Conservation (phyloP, 2,888 invertebrate genomes). For the Norana najaformis region DNA sequence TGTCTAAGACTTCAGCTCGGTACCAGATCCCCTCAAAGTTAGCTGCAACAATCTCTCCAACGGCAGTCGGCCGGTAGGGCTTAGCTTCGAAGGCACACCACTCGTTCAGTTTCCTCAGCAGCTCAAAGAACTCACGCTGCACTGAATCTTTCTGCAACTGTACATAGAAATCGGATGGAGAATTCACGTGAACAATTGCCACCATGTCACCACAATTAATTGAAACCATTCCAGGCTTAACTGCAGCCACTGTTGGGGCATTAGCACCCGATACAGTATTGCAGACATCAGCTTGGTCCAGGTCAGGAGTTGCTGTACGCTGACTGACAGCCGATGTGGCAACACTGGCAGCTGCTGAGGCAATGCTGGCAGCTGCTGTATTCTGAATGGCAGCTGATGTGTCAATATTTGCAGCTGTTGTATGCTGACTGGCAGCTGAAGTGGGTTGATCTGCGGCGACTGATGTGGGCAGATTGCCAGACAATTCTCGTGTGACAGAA, state of each 20-base stretch:
- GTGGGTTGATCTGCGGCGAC: too few relatives aligned
- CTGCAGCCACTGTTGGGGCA: background rate
- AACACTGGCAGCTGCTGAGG: too few relatives aligned
- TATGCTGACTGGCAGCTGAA: background rate
- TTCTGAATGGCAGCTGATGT: background rate
- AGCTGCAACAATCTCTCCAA: background rate
- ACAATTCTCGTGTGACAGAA: background rate
- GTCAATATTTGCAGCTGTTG: too few relatives aligned
- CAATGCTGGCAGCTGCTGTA: background rate
- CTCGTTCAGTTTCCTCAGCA: background rate
- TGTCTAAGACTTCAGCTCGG: constrained; percentile 17
- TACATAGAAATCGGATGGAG: constrained; percentile 8
- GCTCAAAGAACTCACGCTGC: background rate
- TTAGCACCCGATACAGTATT: background rate
- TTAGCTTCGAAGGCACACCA: background rate
- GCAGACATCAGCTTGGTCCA: background rate
- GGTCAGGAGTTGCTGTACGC: background rate
- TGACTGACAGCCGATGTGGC: background rate
- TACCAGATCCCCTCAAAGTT: constrained; percentile 17
- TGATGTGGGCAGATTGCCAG: background rate
- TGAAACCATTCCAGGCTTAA: background rate
- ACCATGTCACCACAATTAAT: background rate
- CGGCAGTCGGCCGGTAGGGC: background rate
- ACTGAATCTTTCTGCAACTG: background rate
- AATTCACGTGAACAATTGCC: background rate